A percentile compares a stretch with the other conserved stretches of the same genome.
These are phyloP conservation scores for Ectobius pallidus DNA, from an alignment of 2,888 invertebrate species.

Conservation along the genomic window DNA sequence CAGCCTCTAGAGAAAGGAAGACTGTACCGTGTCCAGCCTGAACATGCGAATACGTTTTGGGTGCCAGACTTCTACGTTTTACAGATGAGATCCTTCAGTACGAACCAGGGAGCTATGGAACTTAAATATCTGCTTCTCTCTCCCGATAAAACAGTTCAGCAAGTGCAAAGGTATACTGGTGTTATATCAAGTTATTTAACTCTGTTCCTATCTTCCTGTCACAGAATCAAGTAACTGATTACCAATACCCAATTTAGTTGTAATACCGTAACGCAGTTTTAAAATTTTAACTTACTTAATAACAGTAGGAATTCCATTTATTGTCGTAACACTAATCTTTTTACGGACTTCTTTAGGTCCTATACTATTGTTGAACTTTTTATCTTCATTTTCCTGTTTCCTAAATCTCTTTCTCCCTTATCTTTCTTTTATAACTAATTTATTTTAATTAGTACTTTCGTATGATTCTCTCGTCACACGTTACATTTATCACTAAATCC, in stretches of 20 bases:
- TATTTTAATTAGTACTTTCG: too few relatives aligned
- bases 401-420: neutral
- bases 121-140: neutral
- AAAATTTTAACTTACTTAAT: too few relatives aligned
- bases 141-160: neutral
- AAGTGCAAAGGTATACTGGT: neutral
- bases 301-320: neutral
- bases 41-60: conserved; percentile 4
- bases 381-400: too few relatives aligned
- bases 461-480: too few relatives aligned
- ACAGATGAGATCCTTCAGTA: neutral
- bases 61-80: conserved; percentile 22
- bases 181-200: neutral
- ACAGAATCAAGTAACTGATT: neutral
- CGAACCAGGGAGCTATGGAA: neutral
- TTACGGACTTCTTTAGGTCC: neutral
- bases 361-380: too few relatives aligned
- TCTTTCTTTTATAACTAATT: neutral
- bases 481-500: too few relatives aligned
- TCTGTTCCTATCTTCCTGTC: neutral
- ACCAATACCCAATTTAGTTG: neutral
- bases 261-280: too few relatives aligned
- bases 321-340: neutral
- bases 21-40: neutral
- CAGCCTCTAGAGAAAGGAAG: neutral